Evolutionary conservation across 2,888 invertebrate genomes (phyloP), one percentile per base, ranked within the genome.

Genomic region (Dendrolimus houi): DNA sequence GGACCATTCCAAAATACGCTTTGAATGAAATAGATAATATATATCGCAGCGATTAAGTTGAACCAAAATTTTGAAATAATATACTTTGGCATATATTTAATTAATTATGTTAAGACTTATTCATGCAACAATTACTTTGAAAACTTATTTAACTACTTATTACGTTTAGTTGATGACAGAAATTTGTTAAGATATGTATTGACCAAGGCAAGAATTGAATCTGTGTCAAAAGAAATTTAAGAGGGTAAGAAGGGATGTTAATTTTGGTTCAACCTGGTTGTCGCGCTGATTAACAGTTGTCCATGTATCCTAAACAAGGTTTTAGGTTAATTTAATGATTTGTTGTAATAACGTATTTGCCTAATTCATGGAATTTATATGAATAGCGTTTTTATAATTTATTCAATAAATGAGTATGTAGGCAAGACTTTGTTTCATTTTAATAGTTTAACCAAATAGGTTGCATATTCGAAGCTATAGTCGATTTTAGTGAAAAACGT

Each of bases 361-460:
- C 73, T 76, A 63, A 76, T 70, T 74, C 62, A 72, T 70, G 71
- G 70, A 77, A 72, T 79, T 76, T 76, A 74, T 76, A 79, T 64
- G 53, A 65, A 63, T 79, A 80, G 76, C 75, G 72, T 61, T 83
- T 82, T 85, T 86, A 83, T 88, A 86, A 86, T 81, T 87, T 86
- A 86, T 86, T 84, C 82, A 87, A 83, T 87, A 87, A 88, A 87
- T 72, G 74, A 70, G 69, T 78, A 74, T 79, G 85, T 87, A 88
- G 88, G 82, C 78, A 72, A 64, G 52, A 0, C 55, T 60, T 60
- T 64, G 62, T 79, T 76, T 80, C 69, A 69, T 72, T 73, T 58
- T 47, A 52, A 6, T 29, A 29, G 29, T 29, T 29, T 29, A 14
- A 29, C 29, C 29, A 29, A 29, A 29, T 29, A 6, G 29, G 29